Conservation (phyloP, 2,888 invertebrate species). For the Tenthredo distinguenda region DNA sequence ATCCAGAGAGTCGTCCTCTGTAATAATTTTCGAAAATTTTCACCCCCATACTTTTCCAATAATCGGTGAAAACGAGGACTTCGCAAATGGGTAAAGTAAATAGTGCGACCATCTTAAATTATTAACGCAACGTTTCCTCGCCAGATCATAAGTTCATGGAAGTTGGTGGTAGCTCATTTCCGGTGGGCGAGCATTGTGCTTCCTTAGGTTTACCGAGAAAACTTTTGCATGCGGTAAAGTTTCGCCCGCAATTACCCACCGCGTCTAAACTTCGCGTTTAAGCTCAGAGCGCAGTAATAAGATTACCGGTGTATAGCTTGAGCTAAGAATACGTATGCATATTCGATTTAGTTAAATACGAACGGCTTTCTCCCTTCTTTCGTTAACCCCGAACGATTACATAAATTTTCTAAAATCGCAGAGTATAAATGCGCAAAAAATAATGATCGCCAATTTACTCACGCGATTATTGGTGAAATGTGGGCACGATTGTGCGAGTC, state of each 20-base stretch:
- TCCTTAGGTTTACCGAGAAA: conserved; percentile 62
- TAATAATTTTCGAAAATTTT: neutral
- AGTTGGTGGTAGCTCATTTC: conserved; percentile 63
- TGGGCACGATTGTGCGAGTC: neutral
- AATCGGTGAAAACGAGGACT: neutral
- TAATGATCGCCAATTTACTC: neutral
- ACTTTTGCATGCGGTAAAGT: conserved; percentile 64
- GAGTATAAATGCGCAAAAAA: neutral
- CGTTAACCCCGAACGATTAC: neutral
- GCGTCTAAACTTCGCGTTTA: conserved; percentile 57
- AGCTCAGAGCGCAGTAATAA: conserved; percentile 61
- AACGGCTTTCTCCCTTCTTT: neutral
- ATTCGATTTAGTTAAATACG: conserved; percentile 22
- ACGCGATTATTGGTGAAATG: neutral
- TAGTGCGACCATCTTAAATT: conserved; percentile 11
- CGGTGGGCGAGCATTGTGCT: conserved; percentile 59
- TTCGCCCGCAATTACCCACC: conserved; percentile 55
- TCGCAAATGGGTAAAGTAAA: neutral
- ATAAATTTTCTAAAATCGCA: neutral
- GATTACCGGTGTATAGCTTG: conserved; percentile 56
- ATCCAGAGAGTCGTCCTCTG: neutral
- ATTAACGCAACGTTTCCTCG: conserved; percentile 38
- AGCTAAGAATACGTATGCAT: neutral
- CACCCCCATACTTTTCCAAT: neutral
- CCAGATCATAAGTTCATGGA: conserved; percentile 57